Conservation (phyloP, 2,888 invertebrate species). For the Dryococelus australis region DNA sequence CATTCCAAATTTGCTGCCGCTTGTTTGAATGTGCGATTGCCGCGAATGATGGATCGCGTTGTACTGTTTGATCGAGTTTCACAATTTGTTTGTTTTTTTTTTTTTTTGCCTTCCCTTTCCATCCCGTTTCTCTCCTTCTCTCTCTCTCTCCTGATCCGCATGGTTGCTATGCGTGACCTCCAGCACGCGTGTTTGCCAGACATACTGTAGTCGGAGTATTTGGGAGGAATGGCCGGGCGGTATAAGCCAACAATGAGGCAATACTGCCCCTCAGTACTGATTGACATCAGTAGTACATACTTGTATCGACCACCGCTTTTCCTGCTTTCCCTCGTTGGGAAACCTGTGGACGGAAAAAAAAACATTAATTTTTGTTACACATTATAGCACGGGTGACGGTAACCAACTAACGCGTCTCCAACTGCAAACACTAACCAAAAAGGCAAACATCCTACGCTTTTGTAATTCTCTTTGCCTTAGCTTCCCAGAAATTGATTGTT, state of each 20-base stretch:
- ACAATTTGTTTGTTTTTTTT: not conserved
- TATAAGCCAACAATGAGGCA: not conserved
- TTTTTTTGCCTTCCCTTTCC: not conserved
- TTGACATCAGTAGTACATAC: not conserved
- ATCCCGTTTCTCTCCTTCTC: not conserved
- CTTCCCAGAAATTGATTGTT: too few species aligned
- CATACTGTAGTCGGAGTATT: not conserved
- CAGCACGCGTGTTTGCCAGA: not conserved
- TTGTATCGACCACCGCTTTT: not conserved
- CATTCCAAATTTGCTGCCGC: constrained; percentile 41
- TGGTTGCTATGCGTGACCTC: not conserved
- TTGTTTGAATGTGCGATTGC: constrained; percentile 42
- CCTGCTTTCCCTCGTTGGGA: not conserved
- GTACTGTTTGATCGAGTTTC: constrained; percentile 44
- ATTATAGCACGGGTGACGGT: not conserved
- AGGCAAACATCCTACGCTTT: not conserved
- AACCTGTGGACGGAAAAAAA: not conserved
- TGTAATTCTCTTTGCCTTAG: too few species aligned
- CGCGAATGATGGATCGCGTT: constrained; percentile 41
- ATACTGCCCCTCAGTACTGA: not conserved
- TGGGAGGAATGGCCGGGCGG: not conserved
- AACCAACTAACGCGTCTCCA: not conserved
- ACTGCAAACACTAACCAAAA: not conserved
- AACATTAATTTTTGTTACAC: not conserved
- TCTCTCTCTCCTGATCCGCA: not conserved